These are phyloP conservation scores for Camponotus fellah DNA, from an alignment of 2,888 invertebrate species.

Conservation along the genomic window DNA sequence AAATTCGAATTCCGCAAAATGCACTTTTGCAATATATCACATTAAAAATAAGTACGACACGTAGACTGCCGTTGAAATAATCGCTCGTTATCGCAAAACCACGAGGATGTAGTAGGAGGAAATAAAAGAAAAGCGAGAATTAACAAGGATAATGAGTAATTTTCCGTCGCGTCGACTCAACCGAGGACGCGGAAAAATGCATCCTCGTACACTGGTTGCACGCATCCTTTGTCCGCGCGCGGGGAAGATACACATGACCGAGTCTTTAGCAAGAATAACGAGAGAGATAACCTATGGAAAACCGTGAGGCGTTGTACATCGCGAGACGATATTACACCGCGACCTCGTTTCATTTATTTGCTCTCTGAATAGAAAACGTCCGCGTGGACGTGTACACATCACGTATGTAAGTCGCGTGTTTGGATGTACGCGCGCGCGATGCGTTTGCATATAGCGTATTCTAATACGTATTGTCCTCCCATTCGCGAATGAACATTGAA, in stretches of 20 bases:
- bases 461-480: slow-evolving; percentile 64
- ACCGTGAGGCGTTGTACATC: slow-evolving; percentile 57
- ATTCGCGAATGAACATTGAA: slow-evolving; percentile 55
- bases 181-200: slow-evolving; percentile 32
- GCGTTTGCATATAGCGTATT: not conserved
- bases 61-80: slow-evolving; percentile 13
- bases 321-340: slow-evolving; percentile 68
- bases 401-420: slow-evolving; percentile 11
- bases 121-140: not conserved
- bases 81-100: not conserved
- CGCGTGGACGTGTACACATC: slow-evolving; percentile 19
- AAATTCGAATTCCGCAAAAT: not conserved
- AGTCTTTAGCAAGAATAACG: slow-evolving; percentile 46
- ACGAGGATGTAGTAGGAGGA: not conserved
- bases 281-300: slow-evolving; percentile 68
- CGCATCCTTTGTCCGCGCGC: not conserved
- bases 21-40: not conserved
- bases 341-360: slow-evolving; percentile 76
- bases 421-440: not conserved
- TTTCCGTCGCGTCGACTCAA: slow-evolving; percentile 12
- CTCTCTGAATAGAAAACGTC: slow-evolving; percentile 65
- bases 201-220: not conserved
- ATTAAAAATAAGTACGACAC: not conserved
- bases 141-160: slow-evolving; percentile 42
- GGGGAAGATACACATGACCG: slow-evolving; percentile 18